Evolutionary conservation across 1,140 invertebrate genomes (phyloP), one percentile per base, ranked within the genome.

Genomic region (Parapsyche elsis): DNA sequence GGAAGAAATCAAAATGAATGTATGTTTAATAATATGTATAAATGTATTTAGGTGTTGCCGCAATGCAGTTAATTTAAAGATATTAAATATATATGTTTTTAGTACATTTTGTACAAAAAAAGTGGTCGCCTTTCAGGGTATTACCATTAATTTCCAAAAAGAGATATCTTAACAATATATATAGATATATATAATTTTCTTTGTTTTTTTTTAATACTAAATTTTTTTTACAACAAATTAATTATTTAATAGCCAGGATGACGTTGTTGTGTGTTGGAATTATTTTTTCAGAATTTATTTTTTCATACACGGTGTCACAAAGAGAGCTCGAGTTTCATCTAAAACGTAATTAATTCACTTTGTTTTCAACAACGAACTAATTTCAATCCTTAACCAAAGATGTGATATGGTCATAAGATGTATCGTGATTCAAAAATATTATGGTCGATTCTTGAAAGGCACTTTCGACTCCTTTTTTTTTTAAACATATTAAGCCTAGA

Each of bases 71-170:
- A 67, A 59, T 71, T 61, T 74, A 79, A 79, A 81, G 70, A 76
- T 71, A 80, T 77, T 70, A 80, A 80, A 71, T 38, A 71, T 71
- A 71, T 71, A 73, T 49, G 71, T 38, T 76, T 77, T 79, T 71
- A 76, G 79, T 80, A 79, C 81, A 61, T 79, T 71, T 76, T 79
- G 76, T 81, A 81, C 79, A 44, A 83, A 83, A 80, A 79, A 80
- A 83, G 79, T 83, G 64, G 77, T 81, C 76, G 82, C 82, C 82
- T 80, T 83, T 83, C 80, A 83, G 82, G 82, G 82, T 83, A 83
- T 78, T 81, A 81, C 82, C 82, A 81, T 80, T 81, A 80, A 77
- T 83, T 81, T 83, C 75, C 77, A 83, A 82, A 53, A 80, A 81
- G 44, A 79, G 77, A 76, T 81, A 77, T 80, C 74, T 83, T 83